Percentiles rank a stretch among this genome's conserved stretches.
phyloP scores from a whole-genome alignment of 2,888 invertebrate genomes.

The Polyommatus icarus region DNA sequence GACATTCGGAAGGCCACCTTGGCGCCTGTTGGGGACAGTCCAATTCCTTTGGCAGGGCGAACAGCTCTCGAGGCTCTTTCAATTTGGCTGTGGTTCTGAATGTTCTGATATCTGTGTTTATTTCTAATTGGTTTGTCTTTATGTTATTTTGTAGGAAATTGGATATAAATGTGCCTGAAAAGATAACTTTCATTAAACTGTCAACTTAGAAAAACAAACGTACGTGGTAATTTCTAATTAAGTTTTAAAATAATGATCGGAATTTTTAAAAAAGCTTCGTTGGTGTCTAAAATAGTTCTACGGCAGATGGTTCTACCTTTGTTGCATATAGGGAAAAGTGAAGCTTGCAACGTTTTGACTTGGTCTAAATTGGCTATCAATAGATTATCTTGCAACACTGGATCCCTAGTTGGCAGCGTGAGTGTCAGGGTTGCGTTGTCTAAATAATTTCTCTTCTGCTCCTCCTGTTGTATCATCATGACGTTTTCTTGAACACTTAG shows the following conservation, averaged over 20 bases:
- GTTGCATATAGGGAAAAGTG: conserved; percentile 82
- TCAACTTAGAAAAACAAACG: conserved; percentile 39
- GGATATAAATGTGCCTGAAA: conserved; percentile 81
- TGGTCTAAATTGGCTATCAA: conserved; percentile 72
- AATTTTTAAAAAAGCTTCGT: neutral
- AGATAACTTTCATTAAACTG: neutral
- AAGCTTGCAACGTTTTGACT: conserved; percentile 84
- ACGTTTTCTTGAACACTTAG: conserved; percentile 62
- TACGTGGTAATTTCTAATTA: neutral
- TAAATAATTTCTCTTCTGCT: conserved; percentile 60
- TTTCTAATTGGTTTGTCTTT: conserved; percentile 85
- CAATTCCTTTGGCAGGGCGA: conserved; percentile 84
- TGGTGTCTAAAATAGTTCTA: neutral
- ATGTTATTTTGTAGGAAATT: conserved; percentile 82
- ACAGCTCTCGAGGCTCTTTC: conserved; percentile 86
- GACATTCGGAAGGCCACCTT: conserved; percentile 94
- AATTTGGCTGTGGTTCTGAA: conserved; percentile 83
- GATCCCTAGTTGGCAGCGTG: conserved; percentile 62
- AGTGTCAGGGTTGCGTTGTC: conserved; percentile 66
- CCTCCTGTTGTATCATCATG: conserved; percentile 70
- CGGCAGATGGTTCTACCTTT: conserved; percentile 59
- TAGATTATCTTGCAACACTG: conserved; percentile 65
- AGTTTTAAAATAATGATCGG: neutral
- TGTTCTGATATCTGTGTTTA: conserved; percentile 84
- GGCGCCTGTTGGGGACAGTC: conserved; percentile 89